Conservation (phyloP, 2,113 vertebrate species). For the Rhinichthys klamathensis region DNA sequence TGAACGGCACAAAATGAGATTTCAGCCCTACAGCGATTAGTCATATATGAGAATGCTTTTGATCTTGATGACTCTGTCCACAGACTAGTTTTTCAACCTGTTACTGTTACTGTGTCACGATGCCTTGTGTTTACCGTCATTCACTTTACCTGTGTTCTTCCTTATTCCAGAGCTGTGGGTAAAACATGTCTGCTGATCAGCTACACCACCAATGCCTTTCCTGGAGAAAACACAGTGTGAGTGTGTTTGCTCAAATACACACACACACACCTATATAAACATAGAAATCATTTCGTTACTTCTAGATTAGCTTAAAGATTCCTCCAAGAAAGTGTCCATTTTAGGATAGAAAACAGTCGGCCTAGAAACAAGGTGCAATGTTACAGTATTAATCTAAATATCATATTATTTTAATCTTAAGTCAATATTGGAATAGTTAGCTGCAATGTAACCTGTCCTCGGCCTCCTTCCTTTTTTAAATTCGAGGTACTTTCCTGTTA, state of each 20-base stretch:
- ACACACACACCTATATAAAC: too few species aligned
- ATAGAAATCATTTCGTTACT: too few species aligned
- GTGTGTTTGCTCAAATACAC: constrained; percentile 48
- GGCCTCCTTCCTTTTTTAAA: too few species aligned
- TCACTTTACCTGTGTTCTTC: not conserved
- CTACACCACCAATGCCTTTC: constrained; percentile 98
- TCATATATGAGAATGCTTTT: not conserved
- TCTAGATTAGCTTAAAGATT: not conserved
- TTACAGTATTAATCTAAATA: not conserved
- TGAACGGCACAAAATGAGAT: not conserved
- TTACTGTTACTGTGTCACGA: not conserved
- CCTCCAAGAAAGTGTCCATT: not conserved
- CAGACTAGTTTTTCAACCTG: not conserved
- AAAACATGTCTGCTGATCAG: constrained; percentile 99
- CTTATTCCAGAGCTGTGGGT: constrained; percentile 90
- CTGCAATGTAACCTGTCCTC: not conserved
- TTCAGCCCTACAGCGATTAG: not conserved
- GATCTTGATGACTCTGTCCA: too few species aligned
- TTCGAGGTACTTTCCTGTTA: too few species aligned
- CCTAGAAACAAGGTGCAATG: not conserved
- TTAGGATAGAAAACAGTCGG: not conserved
- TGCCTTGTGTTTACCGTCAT: not conserved
- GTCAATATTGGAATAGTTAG: not conserved
- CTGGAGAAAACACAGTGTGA: constrained; percentile 98
- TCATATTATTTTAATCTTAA: not conserved